Percentiles rank a stretch among this genome's conserved stretches.
These are phyloP conservation scores for Poeciliopsis turneri DNA, from an alignment of 2,797 vertebrate genomes.

Conservation along the genomic window DNA sequence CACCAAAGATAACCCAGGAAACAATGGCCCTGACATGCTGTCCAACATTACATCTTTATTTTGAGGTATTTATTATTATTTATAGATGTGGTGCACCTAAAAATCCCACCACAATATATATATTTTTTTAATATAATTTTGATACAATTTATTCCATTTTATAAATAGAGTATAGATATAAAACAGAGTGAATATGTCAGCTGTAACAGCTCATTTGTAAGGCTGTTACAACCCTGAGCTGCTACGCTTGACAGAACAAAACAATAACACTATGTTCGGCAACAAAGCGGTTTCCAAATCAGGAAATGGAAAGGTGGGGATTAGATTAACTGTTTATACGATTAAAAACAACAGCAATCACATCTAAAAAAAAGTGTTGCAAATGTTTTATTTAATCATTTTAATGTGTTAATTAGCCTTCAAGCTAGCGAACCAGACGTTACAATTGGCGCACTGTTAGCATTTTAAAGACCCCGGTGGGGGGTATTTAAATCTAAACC, in stretches of 20 bases:
- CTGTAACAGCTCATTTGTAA: not conserved
- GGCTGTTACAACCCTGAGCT: not conserved
- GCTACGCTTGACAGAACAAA: constrained; percentile 15
- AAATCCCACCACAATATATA: too few relatives aligned
- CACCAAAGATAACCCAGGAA: not conserved
- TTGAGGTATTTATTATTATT: not conserved
- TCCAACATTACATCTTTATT: not conserved
- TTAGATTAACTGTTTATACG: not conserved
- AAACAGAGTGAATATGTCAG: not conserved
- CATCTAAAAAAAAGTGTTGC: not conserved
- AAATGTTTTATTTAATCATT: not conserved
- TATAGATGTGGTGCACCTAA: not conserved
- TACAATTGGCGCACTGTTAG: constrained; percentile 36
- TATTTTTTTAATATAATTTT: too few relatives aligned
- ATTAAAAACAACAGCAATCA: not conserved
- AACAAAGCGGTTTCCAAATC: not conserved
- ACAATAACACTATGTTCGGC: not conserved
- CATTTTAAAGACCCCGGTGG: constrained; percentile 32
- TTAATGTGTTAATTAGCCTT: constrained; percentile 60
- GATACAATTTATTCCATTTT: too few relatives aligned
- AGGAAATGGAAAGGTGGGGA: not conserved
- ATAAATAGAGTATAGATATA: too few relatives aligned
- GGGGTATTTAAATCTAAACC: constrained; percentile 18
- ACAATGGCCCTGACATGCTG: not conserved
- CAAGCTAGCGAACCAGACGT: constrained; percentile 46